A percentile compares a stretch with the other conserved stretches of the same genome.
Evolutionary conservation across 2,113 vertebrate genomes (phyloP).

Genomic region (Hydropotes inermis): DNA sequence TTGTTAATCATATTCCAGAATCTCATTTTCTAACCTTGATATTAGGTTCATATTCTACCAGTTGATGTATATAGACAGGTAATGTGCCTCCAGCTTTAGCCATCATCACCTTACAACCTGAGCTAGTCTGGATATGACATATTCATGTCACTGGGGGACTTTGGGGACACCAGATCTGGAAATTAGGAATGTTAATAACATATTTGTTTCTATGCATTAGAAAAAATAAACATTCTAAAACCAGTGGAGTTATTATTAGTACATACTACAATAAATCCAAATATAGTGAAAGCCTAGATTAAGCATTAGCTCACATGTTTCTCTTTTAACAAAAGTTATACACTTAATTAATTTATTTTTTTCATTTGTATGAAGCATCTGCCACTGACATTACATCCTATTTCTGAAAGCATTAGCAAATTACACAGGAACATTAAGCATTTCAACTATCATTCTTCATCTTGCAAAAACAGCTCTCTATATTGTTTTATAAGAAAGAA

Average conservation of each 20-base stretch:
- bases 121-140: neutral
- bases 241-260: neutral
- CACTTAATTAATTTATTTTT: neutral
- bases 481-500: neutral
- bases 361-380: neutral
- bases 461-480: neutral
- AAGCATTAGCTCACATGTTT: neutral
- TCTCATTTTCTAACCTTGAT: neutral
- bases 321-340: neutral
- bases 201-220: neutral
- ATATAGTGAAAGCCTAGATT: neutral
- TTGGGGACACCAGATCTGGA: neutral
- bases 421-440: neutral
- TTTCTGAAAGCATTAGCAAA: constrained; percentile 39
- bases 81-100: neutral
- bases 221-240: neutral
- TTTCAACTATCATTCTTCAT: neutral
- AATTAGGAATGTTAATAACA: neutral
- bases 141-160: neutral
- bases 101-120: neutral
- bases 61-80: neutral
- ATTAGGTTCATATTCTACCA: neutral
- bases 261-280: neutral
- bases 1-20: neutral
- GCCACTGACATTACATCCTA: neutral